Base-by-base conservation (phyloP, 2,113 vertebrate genomes). In the Sphyrna mokarran region DNA sequence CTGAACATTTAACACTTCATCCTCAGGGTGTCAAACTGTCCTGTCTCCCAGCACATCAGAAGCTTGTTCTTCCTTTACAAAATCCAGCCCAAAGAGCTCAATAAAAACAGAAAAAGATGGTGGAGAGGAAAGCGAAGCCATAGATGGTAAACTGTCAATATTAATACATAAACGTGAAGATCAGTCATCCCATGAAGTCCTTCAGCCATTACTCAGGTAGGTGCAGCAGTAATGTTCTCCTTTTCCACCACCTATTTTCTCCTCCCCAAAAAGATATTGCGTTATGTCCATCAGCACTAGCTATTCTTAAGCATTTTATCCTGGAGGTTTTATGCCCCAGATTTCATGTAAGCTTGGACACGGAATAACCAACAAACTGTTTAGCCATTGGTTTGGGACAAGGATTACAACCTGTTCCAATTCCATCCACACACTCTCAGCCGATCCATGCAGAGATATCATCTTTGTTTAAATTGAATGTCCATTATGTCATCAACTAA, bases 101-200 rank as follows among this genome's bases (percentile, higher is more conserved):
- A 97, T 99, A 93, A 99, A 99, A 97, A 97, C 98, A 0, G 99
- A 99, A 96, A 98, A 98, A 96, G 99, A 99, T 95, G 97, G 97
- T 4, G 98, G 98, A 96, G 99, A 99, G 96, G 99, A 99, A 96
- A 98, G 98, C 0, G 99, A 99, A 96, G 99, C 99, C 0, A 98
- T 99, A 94, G 99, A 99, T 96, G 99, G 99, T 91, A 99, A 99
- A 96, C 98, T 99, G 4, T 99, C 99, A 2, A 99, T 99, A 97
- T 99, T 99, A 86, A 99, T 99, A 97, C 99, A 99, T 96, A 99
- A 99, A 96, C 97, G 99, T 95, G 99, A 99, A 97, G 99, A 99
- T 96, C 99, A 99, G 96, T 99, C 99, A 13, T 99, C 99, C 78
- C 99, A 99, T 94, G 99, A 99, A 97, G 99, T 99, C 95, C 98